Evolutionary conservation across 2,113 vertebrate species (phyloP), one percentile per base, ranked within the genome.

Genomic region (Rhombomys opimus): DNA sequence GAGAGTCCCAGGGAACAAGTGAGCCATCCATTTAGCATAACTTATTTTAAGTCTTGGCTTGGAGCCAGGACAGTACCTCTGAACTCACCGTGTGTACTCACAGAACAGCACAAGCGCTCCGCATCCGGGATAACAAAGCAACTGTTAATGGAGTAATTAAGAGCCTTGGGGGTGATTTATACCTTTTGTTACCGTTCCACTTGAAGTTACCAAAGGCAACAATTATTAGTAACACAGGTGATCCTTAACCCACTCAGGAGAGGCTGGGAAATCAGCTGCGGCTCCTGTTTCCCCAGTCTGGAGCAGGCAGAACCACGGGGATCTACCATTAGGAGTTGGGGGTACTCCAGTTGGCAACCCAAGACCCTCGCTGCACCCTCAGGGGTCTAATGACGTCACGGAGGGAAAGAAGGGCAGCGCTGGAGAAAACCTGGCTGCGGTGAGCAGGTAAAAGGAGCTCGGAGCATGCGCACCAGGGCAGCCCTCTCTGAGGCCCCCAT

Each of bases 91-190:
- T 20, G 93, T 96, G 93, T 93, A 96, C 87, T 95, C 94, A 96
- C 97, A 96, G 92, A 93, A 86, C 92, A 81, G 85, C n/a, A 77
- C 84, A 63, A 13, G 89, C 2, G 96, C 88, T 80, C 95, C 87
- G 35, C 92, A 73, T 50, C 13, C 84, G 3, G 90, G 93, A 32
- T 52, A 98, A 97, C 97, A 97, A 93, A 96, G 92, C 98, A 89
- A 95, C 96, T 93, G 96, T 96, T 98, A 97, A 97, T 97, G 97
- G 75, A 96, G 97, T 97, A 98, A 98, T 98, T 96, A 97, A 97
- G 95, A 97, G 96, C 94, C 97, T 91, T 80, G 97, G 89, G 95
- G 91, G 96, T 97, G 97, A 98, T 98, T 98, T 97, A 97, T 97
- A 89, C 97, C 96, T 98, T 98, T 98, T 95, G 97, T 97, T 96